Base-by-base conservation (phyloP, 2,888 invertebrate genomes). In the Lepidocyrtoides sp. region DNA sequence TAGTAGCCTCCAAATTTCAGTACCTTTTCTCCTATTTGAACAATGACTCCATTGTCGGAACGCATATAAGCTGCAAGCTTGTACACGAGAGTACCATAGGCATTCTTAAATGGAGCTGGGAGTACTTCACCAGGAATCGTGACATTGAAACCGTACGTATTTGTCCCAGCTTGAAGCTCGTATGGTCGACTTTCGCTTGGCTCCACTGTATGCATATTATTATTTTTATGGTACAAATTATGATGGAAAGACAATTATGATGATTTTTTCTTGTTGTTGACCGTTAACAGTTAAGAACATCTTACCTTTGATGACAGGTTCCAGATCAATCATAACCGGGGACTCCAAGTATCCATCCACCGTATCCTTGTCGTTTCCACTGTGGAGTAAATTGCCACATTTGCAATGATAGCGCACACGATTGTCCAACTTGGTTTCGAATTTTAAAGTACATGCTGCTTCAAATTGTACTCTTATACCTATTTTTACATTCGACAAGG, bases 401-500 rank as follows among this genome's bases (percentile, higher is more conserved):
- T 89, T 89, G 44, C 69, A 75, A 41, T 89, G 89, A 23, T 29
- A 29, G 7, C 84, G 75, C 2, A 83, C 48, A 32, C 89, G 89
- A 66, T 72, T 89, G 29, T 89, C 89, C 77, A 89, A 41, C 32
- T 84, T 89, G 0, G 83, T 82, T 20, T 89, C 89, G 51, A 89
- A 89, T 57, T 89, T 89, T 63, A 89, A 20, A 0, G 89, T 89
- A 51, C 89, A 89, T 3, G 48, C 3, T 12, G 89, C 89, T 32
- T 89, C 89, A 29, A 83, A 84, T 20, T 89, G 89, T 10, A 89
- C 75, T n/a, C 89, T 23, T 10, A 89, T 89, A 2, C 89, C 89
- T 89, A 26, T 20, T 60, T 17, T 12, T n/a, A n/a, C n/a, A n/a
- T n/a, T n/a, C n/a, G n/a, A n/a, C n/a, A n/a, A n/a, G n/a, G n/a